These are phyloP conservation scores for Chorisops tibialis DNA, from an alignment of 2,888 invertebrate species.

Conservation along the genomic window DNA sequence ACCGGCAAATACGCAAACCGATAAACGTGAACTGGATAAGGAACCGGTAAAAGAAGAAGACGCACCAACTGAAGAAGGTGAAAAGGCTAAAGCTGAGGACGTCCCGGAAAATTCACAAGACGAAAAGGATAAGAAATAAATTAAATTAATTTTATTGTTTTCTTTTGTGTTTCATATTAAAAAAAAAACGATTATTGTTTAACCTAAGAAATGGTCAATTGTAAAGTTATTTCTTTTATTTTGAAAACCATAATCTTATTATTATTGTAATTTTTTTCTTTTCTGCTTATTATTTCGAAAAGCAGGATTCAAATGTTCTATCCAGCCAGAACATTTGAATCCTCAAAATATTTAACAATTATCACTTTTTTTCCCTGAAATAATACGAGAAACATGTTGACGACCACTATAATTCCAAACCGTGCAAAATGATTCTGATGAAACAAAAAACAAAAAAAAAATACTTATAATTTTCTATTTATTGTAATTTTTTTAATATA, in stretches of 20 bases:
- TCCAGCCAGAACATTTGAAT: conserved; percentile 30
- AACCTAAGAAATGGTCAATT: conserved; percentile 6
- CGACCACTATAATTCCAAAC: conserved; percentile 22
- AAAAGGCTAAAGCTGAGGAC: conserved; percentile 22
- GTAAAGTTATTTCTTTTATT: not conserved
- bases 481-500: not conserved
- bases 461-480: conserved; percentile 18
- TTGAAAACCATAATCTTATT: not conserved
- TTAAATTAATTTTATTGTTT: not conserved
- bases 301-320: conserved; percentile 27
- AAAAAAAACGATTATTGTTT: conserved; percentile 4
- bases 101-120: conserved; percentile 21
- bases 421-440: conserved; percentile 27
- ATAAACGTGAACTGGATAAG: conserved; percentile 55
- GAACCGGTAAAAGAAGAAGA: conserved; percentile 39
- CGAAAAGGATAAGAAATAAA: conserved; percentile 30
- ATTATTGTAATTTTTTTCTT: conserved; percentile 4
- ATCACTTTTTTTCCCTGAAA: conserved; percentile 2
- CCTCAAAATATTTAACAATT: not conserved
- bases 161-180: not conserved
- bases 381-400: conserved; percentile 25
- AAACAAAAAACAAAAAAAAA: conserved; percentile 17
- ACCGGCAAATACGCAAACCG: conserved; percentile 71
- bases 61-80: conserved; percentile 23
- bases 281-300: not conserved